Base-by-base conservation (phyloP, 1,140 invertebrate species). In the Hestina assimilis region DNA sequence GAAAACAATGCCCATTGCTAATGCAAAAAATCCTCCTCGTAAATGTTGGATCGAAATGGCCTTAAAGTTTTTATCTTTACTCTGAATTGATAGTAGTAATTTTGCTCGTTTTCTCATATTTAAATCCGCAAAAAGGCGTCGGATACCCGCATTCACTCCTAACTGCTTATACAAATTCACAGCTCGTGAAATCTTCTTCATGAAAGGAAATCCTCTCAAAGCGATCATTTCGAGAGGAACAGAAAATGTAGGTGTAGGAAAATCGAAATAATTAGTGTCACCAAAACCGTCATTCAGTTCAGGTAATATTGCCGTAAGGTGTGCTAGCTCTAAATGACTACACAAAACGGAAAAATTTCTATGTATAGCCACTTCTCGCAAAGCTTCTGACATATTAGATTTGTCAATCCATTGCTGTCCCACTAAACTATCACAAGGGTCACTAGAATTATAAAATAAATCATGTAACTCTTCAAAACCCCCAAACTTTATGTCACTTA, bases 221-320 rank as follows among this genome's bases (percentile, higher is more conserved):
- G 85, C 79, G 19, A 90, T 77, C 69, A 90, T 86, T 66, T 91
- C 90, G 41, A 90, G 42, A 11, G 90, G 85, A 8, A 90, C 90
- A 4, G 79, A 76, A 43, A 91, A 90, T 3, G 90, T 78, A 54
- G 89, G 82, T 0, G 61, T 9, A 1, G 77, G 68, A 57, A 82
- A 90, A 0, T 82, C 67, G 50, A 85, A 82, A 35, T 89, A 89
- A 5, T 66, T 77, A 20, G 69, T 61, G 11, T 68, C 61, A 17
- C 83, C 88, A 8, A 66, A 70, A 24, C 51, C 35, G 7, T 77
- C 68, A 46, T 73, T 81, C 0, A 91, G 78, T 21, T 79, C 75
- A 2, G 65, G 57, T 19, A 89, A 61, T 31, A 79, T 80, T 0
- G 78, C 52, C 0, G 85, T 65, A 12, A 80, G 63, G 4, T 90